phyloP scores from a whole-genome alignment of 2,113 vertebrate species.

The Dendrocopos noguchii region DNA sequence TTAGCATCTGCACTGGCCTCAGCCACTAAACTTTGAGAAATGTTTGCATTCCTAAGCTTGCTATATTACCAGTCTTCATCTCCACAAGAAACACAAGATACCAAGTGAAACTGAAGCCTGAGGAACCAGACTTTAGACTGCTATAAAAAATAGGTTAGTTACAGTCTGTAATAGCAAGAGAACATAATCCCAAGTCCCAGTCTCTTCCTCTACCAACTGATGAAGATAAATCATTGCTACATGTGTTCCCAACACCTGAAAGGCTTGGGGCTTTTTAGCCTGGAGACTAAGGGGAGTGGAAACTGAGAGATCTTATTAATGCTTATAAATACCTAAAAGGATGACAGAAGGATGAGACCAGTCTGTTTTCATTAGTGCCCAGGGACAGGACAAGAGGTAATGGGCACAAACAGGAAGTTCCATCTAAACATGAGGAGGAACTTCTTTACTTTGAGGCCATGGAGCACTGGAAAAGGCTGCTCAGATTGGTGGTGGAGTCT shows the following conservation, averaged over 20 bases:
- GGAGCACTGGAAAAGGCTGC: too few relatives aligned
- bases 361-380: too few relatives aligned
- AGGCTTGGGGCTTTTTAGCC: too few relatives aligned
- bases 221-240: neutral
- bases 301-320: too few relatives aligned
- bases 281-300: too few relatives aligned
- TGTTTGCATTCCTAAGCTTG: neutral
- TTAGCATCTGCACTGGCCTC: conserved; percentile 25
- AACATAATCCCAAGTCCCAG: conserved; percentile 32
- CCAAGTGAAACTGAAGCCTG: conserved; percentile 34
- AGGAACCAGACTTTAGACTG: conserved; percentile 29
- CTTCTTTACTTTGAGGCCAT: too few relatives aligned
- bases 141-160: conserved; percentile 40
- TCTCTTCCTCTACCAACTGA: conserved; percentile 37
- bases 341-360: too few relatives aligned
- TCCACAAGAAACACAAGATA: conserved; percentile 40
- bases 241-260: neutral
- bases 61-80: neutral
- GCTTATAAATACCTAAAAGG: too few relatives aligned
- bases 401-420: too few relatives aligned
- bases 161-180: conserved; percentile 9
- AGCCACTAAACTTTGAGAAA: conserved; percentile 17
- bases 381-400: too few relatives aligned
- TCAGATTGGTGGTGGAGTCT: too few relatives aligned
- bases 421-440: too few relatives aligned